Evolutionary conservation across 2,888 invertebrate species (phyloP).

Genomic region (Mythimna loreyi): DNA sequence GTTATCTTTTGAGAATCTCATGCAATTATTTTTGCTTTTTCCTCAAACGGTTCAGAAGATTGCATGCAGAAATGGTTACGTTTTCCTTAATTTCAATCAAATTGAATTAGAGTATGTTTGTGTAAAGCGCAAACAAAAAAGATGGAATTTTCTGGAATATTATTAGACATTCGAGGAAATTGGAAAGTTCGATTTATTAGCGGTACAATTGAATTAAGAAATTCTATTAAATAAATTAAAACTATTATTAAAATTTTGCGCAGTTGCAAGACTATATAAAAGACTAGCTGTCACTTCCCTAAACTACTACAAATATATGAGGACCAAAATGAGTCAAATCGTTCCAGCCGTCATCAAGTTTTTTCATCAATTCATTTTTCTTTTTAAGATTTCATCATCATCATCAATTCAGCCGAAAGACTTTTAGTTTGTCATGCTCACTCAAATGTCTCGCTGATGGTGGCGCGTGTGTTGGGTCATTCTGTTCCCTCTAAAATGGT

Average conservation of each 20-base stretch:
- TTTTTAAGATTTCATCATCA: too few species aligned
- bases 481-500: too few species aligned
- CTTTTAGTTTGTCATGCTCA: too few species aligned
- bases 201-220: background rate
- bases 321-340: too few species aligned
- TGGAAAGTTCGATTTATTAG: background rate
- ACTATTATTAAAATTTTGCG: background rate
- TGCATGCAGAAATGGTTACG: background rate
- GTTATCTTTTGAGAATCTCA: background rate
- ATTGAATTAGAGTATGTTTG: background rate
- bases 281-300: too few species aligned
- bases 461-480: too few species aligned
- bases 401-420: too few species aligned
- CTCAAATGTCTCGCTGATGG: too few species aligned
- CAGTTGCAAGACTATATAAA: background rate
- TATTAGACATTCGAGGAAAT: background rate
- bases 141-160: background rate
- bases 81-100: background rate
- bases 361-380: too few species aligned
- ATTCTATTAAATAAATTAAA: background rate
- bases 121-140: background rate
- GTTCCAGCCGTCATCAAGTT: too few species aligned
- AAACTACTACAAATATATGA: too few species aligned
- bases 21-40: conserved; percentile 18
- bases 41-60: background rate